A percentile compares a stretch with the other conserved stretches of the same genome.
phyloP scores from a whole-genome alignment of 2,888 invertebrate species.

The Aplocera efformata region DNA sequence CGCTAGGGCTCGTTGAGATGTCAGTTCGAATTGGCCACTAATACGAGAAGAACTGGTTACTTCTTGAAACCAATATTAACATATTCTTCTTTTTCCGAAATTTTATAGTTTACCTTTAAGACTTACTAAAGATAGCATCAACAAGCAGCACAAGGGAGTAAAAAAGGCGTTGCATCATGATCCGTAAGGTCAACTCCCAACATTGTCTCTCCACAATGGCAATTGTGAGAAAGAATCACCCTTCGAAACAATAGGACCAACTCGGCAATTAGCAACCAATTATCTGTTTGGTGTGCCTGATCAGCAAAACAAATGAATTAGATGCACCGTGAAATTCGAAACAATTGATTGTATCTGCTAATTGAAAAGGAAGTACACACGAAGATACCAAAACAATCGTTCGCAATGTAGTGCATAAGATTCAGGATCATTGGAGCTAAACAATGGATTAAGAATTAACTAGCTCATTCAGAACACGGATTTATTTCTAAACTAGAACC shows the following conservation, averaged over 20 bases:
- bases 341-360: conserved; percentile 29
- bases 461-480: background rate
- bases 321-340: conserved; percentile 35
- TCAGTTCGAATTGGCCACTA: too few species aligned
- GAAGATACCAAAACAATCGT: conserved; percentile 14
- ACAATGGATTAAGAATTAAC: conserved; percentile 3
- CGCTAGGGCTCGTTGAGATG: too few species aligned
- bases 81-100: too few species aligned
- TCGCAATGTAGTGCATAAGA: conserved; percentile 13
- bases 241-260: conserved; percentile 60
- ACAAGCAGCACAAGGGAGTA: conserved; percentile 32
- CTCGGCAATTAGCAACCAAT: conserved; percentile 73
- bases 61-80: too few species aligned
- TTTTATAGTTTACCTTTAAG: too few species aligned
- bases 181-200: conserved; percentile 74
- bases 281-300: conserved; percentile 59
- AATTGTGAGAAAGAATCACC: conserved; percentile 73
- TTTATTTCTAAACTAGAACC: background rate
- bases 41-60: too few species aligned
- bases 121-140: conserved; percentile 39
- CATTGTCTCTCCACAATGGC: conserved; percentile 75
- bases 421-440: conserved; percentile 7
- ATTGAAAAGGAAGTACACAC: conserved; percentile 23
- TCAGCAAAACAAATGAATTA: conserved; percentile 48
- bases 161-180: conserved; percentile 59